A percentile compares a stretch with the other conserved stretches of the same genome.
Conservation (phyloP, 2,888 invertebrate genomes). For the Lycocerus yunnanus region DNA sequence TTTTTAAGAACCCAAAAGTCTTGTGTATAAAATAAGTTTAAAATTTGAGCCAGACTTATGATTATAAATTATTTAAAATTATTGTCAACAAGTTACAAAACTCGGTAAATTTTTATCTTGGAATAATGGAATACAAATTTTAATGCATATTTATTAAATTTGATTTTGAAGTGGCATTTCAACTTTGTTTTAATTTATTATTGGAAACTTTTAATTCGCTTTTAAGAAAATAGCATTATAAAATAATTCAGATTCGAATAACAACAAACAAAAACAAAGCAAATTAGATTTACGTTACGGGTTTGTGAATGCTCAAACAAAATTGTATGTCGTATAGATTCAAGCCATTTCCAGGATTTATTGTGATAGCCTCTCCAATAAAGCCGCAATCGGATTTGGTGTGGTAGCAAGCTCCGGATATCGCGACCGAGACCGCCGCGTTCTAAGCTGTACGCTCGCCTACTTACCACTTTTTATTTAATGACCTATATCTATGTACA, state of each 20-base stretch:
- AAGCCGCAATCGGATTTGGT: constrained; percentile 53
- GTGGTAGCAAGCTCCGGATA: constrained; percentile 34
- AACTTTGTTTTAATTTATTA: not conserved
- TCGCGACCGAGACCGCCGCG: constrained; percentile 24
- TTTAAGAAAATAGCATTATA: not conserved
- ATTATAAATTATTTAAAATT: not conserved
- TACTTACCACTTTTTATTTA: constrained; percentile 45
- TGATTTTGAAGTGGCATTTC: not conserved
- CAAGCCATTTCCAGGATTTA: constrained; percentile 51
- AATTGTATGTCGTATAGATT: constrained; percentile 50
- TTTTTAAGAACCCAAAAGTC: no score
- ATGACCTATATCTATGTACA: constrained; percentile 38
- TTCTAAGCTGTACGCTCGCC: constrained; percentile 36
- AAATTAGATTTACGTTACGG: constrained; percentile 47
- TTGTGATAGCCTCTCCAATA: constrained; percentile 52
- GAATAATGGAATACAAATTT: not conserved
- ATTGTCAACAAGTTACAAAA: not conserved
- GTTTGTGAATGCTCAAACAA: constrained; percentile 47
- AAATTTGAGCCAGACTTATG: no score
- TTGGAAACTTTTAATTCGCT: not conserved
- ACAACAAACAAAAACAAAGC: constrained; percentile 31
- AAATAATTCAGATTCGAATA: constrained; percentile 15
- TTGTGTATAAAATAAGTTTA: no score
- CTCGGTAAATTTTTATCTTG: no score
- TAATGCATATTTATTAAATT: not conserved